These are phyloP conservation scores for Erpetoichthys calabaricus DNA, from an alignment of 2,797 vertebrate species.

Conservation along the genomic window DNA sequence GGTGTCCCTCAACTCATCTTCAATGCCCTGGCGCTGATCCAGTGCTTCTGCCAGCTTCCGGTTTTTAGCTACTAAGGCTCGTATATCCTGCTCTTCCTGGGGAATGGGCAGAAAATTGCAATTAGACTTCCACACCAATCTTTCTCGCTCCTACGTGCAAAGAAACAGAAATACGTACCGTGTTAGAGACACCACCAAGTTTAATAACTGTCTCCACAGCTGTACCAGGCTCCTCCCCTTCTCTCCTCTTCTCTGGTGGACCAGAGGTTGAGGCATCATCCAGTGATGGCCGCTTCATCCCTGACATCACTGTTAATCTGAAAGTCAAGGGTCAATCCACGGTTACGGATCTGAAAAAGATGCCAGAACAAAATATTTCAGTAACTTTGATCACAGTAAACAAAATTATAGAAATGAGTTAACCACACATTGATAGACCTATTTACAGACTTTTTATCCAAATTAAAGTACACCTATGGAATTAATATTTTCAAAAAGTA, in stretches of 20 bases:
- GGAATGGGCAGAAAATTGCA: conserved; percentile 3
- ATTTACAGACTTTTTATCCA: no score
- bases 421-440: no score
- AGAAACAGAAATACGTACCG: conserved; percentile 34
- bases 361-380: no score
- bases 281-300: conserved; percentile 45
- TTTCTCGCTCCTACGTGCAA: conserved; percentile 61
- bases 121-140: conserved; percentile 72
- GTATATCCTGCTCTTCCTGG: conserved; percentile 91
- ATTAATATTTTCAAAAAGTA: no score
- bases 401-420: no score
- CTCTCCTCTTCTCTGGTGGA: conserved; percentile 49
- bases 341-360: no score
- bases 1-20: conserved; percentile 84
- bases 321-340: no score
- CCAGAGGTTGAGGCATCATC: conserved; percentile 40
- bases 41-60: conserved; percentile 83
- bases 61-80: conserved; percentile 85
- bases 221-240: conserved; percentile 42
- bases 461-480: no score
- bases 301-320: conserved; percentile 39
- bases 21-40: conserved; percentile 85
- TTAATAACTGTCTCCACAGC: conserved; percentile 76
- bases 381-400: no score
- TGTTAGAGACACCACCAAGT: conserved; percentile 82